Evolutionary conservation across 2,797 vertebrate species (phyloP).

Genomic region (Acanthurus lineatus): DNA sequence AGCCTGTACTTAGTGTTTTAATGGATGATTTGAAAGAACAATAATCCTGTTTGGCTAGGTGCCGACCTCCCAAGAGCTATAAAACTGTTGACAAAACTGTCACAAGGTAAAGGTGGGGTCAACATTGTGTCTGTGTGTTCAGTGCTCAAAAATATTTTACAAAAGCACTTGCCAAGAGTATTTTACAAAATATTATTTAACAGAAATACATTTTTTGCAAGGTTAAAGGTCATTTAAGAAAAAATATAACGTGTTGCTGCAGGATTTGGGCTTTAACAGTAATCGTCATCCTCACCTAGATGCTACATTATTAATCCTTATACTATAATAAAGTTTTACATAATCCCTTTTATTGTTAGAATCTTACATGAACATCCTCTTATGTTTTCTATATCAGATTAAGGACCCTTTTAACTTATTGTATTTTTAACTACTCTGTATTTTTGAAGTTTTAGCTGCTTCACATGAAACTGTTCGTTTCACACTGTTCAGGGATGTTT

Average conservation of each 20-base stretch:
- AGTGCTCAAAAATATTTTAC: not conserved
- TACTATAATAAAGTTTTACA: no score
- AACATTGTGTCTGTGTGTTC: conserved; percentile 30
- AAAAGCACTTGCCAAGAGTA: not conserved
- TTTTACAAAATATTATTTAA: conserved; percentile 1
- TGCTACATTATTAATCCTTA: not conserved
- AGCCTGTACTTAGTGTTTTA: conserved; percentile 80
- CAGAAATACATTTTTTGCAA: conserved; percentile 5
- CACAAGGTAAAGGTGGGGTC: conserved; percentile 58
- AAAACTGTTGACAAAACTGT: conserved; percentile 70
- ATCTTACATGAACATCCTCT: no score
- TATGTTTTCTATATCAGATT: no score
- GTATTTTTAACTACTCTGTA: no score
- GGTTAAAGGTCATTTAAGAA: conserved; percentile 20
- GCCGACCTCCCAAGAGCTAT: conserved; percentile 76
- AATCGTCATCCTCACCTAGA: not conserved
- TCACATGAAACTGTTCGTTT: no score
- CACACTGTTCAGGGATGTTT: no score
- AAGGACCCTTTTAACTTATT: no score
- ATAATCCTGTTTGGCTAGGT: conserved; percentile 77
- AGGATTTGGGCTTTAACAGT: not conserved
- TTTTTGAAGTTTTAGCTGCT: no score
- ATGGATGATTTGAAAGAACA: conserved; percentile 81
- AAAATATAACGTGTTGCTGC: not conserved
- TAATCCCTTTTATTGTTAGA: not conserved